These are phyloP conservation scores for Scatophagus argus DNA, from an alignment of 2,113 vertebrate genomes.

Conservation along the genomic window DNA sequence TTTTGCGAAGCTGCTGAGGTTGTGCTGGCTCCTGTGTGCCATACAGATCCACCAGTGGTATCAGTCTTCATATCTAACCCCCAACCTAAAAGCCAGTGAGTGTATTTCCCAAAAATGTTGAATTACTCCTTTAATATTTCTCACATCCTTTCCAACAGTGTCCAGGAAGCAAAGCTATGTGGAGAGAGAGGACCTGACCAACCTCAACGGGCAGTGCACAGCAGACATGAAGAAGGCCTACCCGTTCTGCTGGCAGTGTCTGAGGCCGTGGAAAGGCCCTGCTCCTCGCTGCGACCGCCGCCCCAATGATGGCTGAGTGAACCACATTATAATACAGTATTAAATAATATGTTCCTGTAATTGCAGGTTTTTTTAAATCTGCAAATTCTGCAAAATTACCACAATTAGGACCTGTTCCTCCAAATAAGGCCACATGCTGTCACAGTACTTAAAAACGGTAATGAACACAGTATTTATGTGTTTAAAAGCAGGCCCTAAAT, in stretches of 20 bases:
- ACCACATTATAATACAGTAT: too few relatives aligned
- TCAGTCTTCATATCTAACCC: too few relatives aligned
- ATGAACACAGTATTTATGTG: too few relatives aligned
- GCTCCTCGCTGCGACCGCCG: constrained; percentile 77
- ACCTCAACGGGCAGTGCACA: constrained; percentile 73
- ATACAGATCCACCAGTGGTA: too few relatives aligned
- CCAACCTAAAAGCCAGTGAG: too few relatives aligned
- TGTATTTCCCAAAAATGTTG: not conserved
- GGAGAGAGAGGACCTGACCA: constrained; percentile 71
- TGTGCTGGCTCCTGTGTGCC: too few relatives aligned
- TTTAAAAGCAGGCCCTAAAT: too few relatives aligned
- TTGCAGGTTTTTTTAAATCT: too few relatives aligned
- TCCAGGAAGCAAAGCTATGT: constrained; percentile 75
- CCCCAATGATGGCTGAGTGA: too few relatives aligned
- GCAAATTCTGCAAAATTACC: too few relatives aligned
- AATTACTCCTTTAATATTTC: not conserved
- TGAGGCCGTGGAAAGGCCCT: constrained; percentile 74
- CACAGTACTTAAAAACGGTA: too few relatives aligned
- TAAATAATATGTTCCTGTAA: not conserved
- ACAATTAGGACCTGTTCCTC: not conserved
- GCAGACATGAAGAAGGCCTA: not conserved
- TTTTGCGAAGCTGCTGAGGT: too few relatives aligned
- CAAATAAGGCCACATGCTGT: not conserved
- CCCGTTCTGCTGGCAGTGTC: constrained; percentile 84
- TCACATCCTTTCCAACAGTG: constrained; percentile 68